phyloP scores from a whole-genome alignment of 2,888 invertebrate species.

The Tachystola acroxantha region DNA sequence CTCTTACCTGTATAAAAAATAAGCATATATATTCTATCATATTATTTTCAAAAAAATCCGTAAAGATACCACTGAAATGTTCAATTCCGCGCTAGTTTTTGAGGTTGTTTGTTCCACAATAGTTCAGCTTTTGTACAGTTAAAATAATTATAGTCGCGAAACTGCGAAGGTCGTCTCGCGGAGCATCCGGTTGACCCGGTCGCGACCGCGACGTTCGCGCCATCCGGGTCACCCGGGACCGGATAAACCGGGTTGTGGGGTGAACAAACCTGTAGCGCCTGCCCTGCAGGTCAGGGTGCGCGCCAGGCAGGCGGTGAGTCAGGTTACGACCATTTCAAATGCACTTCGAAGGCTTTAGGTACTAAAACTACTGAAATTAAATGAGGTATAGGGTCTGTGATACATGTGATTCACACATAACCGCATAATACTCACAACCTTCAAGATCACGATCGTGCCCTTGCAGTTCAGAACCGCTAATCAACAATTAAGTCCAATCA shows the following conservation, averaged over 20 bases:
- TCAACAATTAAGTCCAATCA: conserved; percentile 16
- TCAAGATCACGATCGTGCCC: conserved; percentile 1
- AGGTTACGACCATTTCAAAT: too few species aligned
- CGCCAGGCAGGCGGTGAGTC: neutral
- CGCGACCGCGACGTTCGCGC: conserved; percentile 70
- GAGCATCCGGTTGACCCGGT: conserved; percentile 66
- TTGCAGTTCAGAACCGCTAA: conserved; percentile 8
- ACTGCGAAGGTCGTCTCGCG: conserved; percentile 46
- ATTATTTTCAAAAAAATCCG: too few species aligned
- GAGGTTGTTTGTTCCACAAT: too few species aligned
- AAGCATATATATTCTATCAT: too few species aligned
- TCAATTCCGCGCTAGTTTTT: too few species aligned
- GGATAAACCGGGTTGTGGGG: conserved; percentile 14
- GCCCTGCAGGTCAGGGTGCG: conserved; percentile 7
- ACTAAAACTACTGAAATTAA: too few species aligned
- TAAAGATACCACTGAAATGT: too few species aligned
- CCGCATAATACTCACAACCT: too few species aligned
- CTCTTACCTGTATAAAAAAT: too few species aligned
- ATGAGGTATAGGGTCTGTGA: too few species aligned
- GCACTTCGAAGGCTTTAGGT: too few species aligned
- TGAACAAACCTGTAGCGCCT: neutral
- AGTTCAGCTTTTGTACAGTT: neutral
- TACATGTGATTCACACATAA: conserved; percentile 1
- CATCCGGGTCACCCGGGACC: conserved; percentile 66
- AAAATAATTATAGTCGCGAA: conserved; percentile 23